Evolutionary conservation across 2,888 invertebrate species (phyloP), one percentile per base, ranked within the genome.

Genomic region (Megastigmus dorsalis): DNA sequence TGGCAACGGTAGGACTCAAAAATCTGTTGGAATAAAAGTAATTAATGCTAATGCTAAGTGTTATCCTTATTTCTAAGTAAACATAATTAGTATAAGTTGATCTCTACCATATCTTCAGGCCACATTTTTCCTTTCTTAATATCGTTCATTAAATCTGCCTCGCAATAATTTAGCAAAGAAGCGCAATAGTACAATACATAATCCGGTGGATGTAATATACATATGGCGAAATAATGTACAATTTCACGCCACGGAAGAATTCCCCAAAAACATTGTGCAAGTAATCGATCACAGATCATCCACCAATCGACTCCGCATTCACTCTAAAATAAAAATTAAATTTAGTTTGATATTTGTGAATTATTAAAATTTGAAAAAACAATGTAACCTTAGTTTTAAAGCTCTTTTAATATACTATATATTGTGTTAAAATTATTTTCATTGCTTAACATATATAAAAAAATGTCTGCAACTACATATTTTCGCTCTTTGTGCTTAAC

Each of bases 231-330:
- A 63, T 84, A 86, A 77, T 87, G 81, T 9, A 85, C 54, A 43
- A 88, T 87, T 79, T 88, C 85, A 50, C 74, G 71, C 88, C 87
- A 88, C 18, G 85, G 82, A 38, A 88, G 81, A 66, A 84, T 74
- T 26, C 85, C 84, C 87, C 84, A 87, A 54, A 88, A 88, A 66
- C 82, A 84, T 62, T 88, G 87, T 0, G 82, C 77, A 33, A 86
- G 67, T 69, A 87, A 73, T 75, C 82, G 80, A 62, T 84, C 81
- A 70, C 86, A 86, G 68, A 88, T 82, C 80, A 85, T 84, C 83
- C 88, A 88, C 88, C 88, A 88, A 55, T 82, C 79, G 2, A 83
- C 71, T 33, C 87, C 87, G 65, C 82, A 87, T 41, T 83, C 80
- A 62, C 76, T 81, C 87, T 87, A 67, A 10, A 77, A 72, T 62